These are phyloP conservation scores for Rhinichthys klamathensis DNA, from an alignment of 2,113 vertebrate genomes.

Conservation along the genomic window DNA sequence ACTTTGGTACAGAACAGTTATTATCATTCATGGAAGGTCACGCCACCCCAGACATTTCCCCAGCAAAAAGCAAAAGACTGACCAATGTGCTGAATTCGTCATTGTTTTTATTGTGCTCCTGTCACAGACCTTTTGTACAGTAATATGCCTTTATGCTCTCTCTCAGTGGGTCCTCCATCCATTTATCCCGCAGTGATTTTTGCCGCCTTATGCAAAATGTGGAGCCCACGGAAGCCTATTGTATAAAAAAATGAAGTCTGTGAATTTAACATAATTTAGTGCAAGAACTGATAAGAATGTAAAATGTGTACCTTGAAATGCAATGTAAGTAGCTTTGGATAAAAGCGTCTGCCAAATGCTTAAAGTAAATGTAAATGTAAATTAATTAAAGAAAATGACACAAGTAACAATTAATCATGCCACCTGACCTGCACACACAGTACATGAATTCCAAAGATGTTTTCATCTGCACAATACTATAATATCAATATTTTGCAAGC, in stretches of 20 bases:
- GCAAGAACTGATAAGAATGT: too few species aligned
- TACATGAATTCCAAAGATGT: neutral
- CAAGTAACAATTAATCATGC: neutral
- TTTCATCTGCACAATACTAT: neutral
- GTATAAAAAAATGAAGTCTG: neutral
- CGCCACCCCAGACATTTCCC: conserved; percentile 51
- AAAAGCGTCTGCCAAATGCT: too few species aligned
- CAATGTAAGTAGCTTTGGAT: too few species aligned
- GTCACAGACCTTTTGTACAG: conserved; percentile 61
- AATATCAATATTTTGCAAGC: neutral
- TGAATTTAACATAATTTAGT: neutral
- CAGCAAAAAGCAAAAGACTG: conserved; percentile 56
- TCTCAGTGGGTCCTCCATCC: too few species aligned
- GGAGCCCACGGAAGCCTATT: neutral
- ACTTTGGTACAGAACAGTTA: conserved; percentile 36
- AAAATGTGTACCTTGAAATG: too few species aligned
- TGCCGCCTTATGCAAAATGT: neutral
- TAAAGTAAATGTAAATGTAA: too few species aligned
- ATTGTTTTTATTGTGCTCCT: conserved; percentile 51
- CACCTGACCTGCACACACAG: neutral
- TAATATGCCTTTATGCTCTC: conserved; percentile 66
- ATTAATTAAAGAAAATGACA: conserved; percentile 54
- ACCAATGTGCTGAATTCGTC: conserved; percentile 61
- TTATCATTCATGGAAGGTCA: conserved; percentile 52
- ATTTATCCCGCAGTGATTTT: neutral